A percentile compares a stretch with the other conserved stretches of the same genome.
phyloP scores from a whole-genome alignment of 2,888 invertebrate genomes.

The Ischnus inquisitorius region DNA sequence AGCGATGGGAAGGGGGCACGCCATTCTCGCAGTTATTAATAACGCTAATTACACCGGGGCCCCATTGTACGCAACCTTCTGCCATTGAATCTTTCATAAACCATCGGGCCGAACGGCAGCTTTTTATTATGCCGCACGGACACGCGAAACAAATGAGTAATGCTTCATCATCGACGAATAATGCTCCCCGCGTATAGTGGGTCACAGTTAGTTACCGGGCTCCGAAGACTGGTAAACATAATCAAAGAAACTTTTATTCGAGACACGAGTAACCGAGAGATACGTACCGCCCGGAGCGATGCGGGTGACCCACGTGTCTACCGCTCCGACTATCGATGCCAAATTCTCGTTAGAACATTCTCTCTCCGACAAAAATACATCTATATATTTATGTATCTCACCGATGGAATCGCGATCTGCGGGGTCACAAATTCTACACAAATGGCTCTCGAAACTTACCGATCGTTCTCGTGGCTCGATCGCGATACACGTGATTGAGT shows the following conservation, averaged over 20 bases:
- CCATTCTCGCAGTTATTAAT: background rate
- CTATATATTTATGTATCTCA: background rate
- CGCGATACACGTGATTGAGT: conserved; percentile 57
- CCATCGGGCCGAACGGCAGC: background rate
- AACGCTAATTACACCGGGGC: background rate
- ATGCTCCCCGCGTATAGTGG: background rate
- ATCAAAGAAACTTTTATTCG: conserved; percentile 33
- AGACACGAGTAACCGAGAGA: conserved; percentile 15
- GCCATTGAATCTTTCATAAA: background rate
- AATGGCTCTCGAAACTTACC: conserved; percentile 42
- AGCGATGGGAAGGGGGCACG: too few species aligned
- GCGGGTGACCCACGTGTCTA: conserved; percentile 4
- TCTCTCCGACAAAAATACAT: background rate
- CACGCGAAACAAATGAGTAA: conserved; percentile 4
- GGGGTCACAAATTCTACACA: background rate
- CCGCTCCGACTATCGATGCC: background rate
- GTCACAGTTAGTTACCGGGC: background rate
- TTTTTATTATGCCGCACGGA: conserved; percentile 1
- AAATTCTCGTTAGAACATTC: conserved; percentile 11
- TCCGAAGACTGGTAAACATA: conserved; percentile 7
- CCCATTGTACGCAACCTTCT: background rate
- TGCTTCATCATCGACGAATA: conserved; percentile 11
- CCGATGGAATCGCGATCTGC: background rate
- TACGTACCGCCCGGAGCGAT: conserved; percentile 19
- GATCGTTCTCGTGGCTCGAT: conserved; percentile 62